phyloP scores from a whole-genome alignment of 2,797 vertebrate species.

The Carapus acus region DNA sequence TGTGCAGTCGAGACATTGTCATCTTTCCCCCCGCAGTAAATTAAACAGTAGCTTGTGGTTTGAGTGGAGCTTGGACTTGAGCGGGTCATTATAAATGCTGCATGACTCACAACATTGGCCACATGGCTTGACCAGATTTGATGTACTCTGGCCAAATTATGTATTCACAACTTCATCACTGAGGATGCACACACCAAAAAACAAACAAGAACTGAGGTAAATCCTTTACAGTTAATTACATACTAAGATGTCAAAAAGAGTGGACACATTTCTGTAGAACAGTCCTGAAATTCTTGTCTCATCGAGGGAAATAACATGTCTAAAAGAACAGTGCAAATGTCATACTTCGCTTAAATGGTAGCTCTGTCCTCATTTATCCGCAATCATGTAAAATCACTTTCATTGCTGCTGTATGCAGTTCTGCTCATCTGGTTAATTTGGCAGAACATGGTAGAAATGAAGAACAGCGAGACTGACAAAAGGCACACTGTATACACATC shows the following conservation, averaged over 20 bases:
- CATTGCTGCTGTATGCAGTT: neutral
- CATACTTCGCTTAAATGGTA: no score
- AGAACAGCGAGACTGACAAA: no score
- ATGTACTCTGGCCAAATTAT: slow-evolving; percentile 22
- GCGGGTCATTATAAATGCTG: slow-evolving; percentile 34
- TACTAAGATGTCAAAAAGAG: slow-evolving; percentile 7
- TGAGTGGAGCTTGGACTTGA: slow-evolving; percentile 30
- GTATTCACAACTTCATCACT: slow-evolving; percentile 24
- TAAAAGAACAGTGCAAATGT: neutral
- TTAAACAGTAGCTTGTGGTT: slow-evolving; percentile 45
- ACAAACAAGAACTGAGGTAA: slow-evolving; percentile 2
- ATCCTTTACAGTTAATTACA: slow-evolving; percentile 24
- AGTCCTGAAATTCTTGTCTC: slow-evolving; percentile 9
- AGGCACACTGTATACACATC: no score
- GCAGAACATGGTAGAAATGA: no score
- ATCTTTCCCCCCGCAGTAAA: slow-evolving; percentile 47
- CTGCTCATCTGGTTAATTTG: neutral
- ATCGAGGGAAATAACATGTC: slow-evolving; percentile 41
- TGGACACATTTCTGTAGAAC: slow-evolving; percentile 11
- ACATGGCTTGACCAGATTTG: slow-evolving; percentile 30
- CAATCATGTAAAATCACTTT: neutral
- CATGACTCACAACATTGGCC: slow-evolving; percentile 43
- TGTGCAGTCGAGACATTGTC: slow-evolving; percentile 33
- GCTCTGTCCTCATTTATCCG: neutral
- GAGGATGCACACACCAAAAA: neutral